A percentile compares a stretch with the other conserved stretches of the same genome.
Conservation (phyloP, 2,888 invertebrate genomes). For the Eumerus sabulonum region DNA sequence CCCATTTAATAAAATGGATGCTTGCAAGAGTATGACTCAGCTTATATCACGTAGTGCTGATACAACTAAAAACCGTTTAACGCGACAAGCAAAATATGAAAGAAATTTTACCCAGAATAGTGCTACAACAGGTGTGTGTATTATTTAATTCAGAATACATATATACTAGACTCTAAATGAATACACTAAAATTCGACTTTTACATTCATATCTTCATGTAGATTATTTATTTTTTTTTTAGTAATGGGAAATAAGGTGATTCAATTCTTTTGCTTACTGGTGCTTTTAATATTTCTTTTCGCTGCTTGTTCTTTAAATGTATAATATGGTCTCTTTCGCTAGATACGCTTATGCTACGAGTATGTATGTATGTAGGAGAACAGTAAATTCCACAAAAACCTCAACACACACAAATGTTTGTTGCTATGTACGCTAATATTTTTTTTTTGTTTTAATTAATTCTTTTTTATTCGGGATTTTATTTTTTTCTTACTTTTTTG, state of each 20-base stretch:
- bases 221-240: constrained; percentile 53
- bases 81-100: constrained; percentile 69
- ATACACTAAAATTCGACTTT: constrained; percentile 50
- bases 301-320: too few species aligned
- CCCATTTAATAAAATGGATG: constrained; percentile 76
- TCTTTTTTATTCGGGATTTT: too few species aligned
- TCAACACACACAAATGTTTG: constrained; percentile 3
- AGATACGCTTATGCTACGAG: too few species aligned
- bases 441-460: too few species aligned
- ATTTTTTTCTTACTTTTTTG: constrained; percentile 1
- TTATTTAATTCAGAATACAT: constrained; percentile 62
- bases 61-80: constrained; percentile 79
- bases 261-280: constrained; percentile 26
- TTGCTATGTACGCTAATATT: constrained; percentile 33
- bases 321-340: too few species aligned
- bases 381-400: too few species aligned
- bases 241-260: constrained; percentile 67
- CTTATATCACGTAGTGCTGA: constrained; percentile 74
- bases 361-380: too few species aligned
- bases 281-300: constrained; percentile 11
- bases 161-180: constrained; percentile 68
- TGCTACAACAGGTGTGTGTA: constrained; percentile 78
- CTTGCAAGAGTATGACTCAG: constrained; percentile 80
- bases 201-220: constrained; percentile 61
- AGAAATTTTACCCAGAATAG: constrained; percentile 64